Conservation (phyloP, 2,888 invertebrate species). For the Pimpla rufipes region DNA sequence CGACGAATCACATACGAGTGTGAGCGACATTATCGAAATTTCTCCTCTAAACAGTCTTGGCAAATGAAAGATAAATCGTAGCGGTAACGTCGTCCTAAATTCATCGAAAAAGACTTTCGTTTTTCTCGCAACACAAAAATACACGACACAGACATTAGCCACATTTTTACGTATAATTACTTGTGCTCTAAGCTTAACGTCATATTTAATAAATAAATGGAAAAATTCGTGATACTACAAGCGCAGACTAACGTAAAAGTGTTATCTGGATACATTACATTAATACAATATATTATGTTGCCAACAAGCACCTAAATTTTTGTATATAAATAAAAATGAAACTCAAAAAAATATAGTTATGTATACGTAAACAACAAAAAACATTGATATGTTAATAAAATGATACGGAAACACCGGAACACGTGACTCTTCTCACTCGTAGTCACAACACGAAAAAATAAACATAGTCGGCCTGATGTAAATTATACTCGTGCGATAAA, state of each 20-base stretch:
- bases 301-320: constrained; percentile 41
- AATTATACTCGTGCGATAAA: constrained; percentile 35
- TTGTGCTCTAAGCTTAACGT: constrained; percentile 30
- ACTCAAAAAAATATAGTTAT: constrained; percentile 49
- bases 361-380: constrained; percentile 41
- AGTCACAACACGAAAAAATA: constrained; percentile 17
- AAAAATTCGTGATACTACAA: constrained; percentile 20
- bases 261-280: not conserved
- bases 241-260: constrained; percentile 32
- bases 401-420: constrained; percentile 13
- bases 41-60: constrained; percentile 35
- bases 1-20: constrained; percentile 52
- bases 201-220: constrained; percentile 40
- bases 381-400: constrained; percentile 47
- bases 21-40: constrained; percentile 53
- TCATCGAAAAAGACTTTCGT: constrained; percentile 7
- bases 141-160: constrained; percentile 30
- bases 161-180: constrained; percentile 25
- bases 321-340: constrained; percentile 26
- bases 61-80: not conserved
- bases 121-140: constrained; percentile 23
- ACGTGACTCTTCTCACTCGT: not conserved
- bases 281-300: constrained; percentile 17
- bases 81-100: constrained; percentile 3
- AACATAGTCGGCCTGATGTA: constrained; percentile 11